phyloP scores from a whole-genome alignment of 2,888 invertebrate genomes.

The Acleris literana region DNA sequence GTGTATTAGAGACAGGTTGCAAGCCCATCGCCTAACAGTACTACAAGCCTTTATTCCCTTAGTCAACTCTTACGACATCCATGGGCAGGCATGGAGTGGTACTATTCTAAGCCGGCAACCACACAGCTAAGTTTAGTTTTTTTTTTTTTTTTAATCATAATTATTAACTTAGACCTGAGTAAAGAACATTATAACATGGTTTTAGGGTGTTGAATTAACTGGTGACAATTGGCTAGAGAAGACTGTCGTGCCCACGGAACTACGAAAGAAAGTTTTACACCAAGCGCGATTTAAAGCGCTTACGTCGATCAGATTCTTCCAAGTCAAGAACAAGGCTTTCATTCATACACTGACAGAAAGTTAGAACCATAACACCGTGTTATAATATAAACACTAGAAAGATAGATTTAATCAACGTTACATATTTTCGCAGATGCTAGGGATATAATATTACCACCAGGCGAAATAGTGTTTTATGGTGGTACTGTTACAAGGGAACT shows the following conservation, averaged over 20 bases:
- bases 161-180: not conserved
- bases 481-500: constrained; percentile 79
- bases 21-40: too few species aligned
- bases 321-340: constrained; percentile 77
- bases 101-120: too few species aligned
- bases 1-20: too few species aligned
- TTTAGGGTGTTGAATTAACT: constrained; percentile 74
- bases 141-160: too few species aligned
- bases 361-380: constrained; percentile 45
- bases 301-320: constrained; percentile 74
- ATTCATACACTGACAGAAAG: constrained; percentile 77
- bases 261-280: constrained; percentile 75
- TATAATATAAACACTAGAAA: not conserved
- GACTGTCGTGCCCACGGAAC: constrained; percentile 69
- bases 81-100: too few species aligned
- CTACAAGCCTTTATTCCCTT: too few species aligned
- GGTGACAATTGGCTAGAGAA: constrained; percentile 75
- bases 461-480: constrained; percentile 79
- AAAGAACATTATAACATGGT: constrained; percentile 12
- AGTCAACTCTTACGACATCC: too few species aligned
- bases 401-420: not conserved
- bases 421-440: constrained; percentile 58
- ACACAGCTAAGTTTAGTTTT: too few species aligned
- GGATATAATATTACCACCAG: constrained; percentile 77
- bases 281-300: constrained; percentile 77